phyloP scores from a whole-genome alignment of 1,140 invertebrate genomes.

The Drosophila mojavensis region DNA sequence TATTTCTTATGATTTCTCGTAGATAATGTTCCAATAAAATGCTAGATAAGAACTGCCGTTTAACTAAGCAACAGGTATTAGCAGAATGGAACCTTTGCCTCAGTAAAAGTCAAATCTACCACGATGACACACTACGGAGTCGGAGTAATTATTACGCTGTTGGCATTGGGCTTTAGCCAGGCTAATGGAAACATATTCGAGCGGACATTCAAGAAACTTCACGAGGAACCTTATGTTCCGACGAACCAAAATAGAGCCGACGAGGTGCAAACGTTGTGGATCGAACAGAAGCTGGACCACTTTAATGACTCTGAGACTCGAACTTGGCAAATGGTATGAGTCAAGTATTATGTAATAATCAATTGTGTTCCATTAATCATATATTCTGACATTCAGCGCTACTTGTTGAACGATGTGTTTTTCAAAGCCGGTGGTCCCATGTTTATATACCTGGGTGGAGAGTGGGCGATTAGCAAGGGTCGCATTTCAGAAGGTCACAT shows the following conservation, averaged over 20 bases:
- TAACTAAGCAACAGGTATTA: conserved; percentile 19
- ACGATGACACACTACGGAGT: conserved; percentile 53
- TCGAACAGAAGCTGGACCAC: conserved; percentile 87
- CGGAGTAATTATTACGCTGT: conserved; percentile 38
- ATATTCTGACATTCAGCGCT: conserved; percentile 51
- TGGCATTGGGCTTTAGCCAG: conserved; percentile 25
- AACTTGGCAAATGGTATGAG: conserved; percentile 87
- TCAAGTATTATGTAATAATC: conserved; percentile 15
- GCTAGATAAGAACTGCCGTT: conserved; percentile 60
- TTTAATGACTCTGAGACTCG: conserved; percentile 88
- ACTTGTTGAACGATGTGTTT: conserved; percentile 81
- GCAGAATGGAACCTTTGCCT: conserved; percentile 12
- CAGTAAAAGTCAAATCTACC: conserved; percentile 43
- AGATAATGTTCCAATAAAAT: conserved; percentile 55
- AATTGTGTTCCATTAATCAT: not conserved
- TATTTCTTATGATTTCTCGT: conserved; percentile 51
- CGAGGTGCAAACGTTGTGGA: conserved; percentile 68
- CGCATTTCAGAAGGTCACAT: conserved; percentile 86
- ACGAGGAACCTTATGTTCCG: conserved; percentile 56
- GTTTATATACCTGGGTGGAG: conserved; percentile 90
- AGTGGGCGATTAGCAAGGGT: conserved; percentile 86
- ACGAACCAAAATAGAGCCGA: conserved; percentile 54
- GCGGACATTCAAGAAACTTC: conserved; percentile 59
- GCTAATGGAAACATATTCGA: conserved; percentile 53
- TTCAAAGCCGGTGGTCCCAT: conserved; percentile 85